These are phyloP conservation scores for Xanthorhoe spadicearia DNA, from an alignment of 2,888 invertebrate genomes.

Conservation along the genomic window DNA sequence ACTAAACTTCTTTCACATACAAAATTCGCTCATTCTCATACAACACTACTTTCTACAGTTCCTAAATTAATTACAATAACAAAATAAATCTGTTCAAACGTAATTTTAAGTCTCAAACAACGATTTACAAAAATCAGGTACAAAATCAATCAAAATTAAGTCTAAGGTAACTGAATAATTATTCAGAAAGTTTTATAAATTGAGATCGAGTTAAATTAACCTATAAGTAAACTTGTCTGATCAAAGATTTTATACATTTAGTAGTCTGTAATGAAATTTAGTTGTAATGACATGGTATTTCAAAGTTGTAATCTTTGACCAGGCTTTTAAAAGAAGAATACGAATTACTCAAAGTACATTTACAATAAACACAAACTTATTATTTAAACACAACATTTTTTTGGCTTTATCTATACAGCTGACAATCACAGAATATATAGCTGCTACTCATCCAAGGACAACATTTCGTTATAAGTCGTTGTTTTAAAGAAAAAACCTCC, in stretches of 20 bases:
- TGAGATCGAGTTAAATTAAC: constrained; percentile 75
- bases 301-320: constrained; percentile 22
- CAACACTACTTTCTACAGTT: constrained; percentile 63
- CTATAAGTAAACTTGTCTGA: constrained; percentile 41
- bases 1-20: constrained; percentile 63
- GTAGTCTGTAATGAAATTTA: constrained; percentile 1
- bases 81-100: constrained; percentile 77
- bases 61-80: constrained; percentile 65
- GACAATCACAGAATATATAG: constrained; percentile 77
- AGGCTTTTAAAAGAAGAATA: constrained; percentile 15
- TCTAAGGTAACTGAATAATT: constrained; percentile 80
- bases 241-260: constrained; percentile 17
- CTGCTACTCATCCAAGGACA: constrained; percentile 50
- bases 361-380: constrained; percentile 62
- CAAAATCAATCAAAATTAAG: constrained; percentile 80
- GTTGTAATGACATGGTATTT: not conserved
- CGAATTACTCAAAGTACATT: constrained; percentile 45
- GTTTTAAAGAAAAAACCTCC: constrained; percentile 15
- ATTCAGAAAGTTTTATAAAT: constrained; percentile 68
- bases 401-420: constrained; percentile 73
- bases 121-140: constrained; percentile 79
- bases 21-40: constrained; percentile 76
- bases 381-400: constrained; percentile 72
- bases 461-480: constrained; percentile 38
- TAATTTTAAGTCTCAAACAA: constrained; percentile 79